Conservation (phyloP, 2,888 invertebrate species). For the Apotomis turbidana region DNA sequence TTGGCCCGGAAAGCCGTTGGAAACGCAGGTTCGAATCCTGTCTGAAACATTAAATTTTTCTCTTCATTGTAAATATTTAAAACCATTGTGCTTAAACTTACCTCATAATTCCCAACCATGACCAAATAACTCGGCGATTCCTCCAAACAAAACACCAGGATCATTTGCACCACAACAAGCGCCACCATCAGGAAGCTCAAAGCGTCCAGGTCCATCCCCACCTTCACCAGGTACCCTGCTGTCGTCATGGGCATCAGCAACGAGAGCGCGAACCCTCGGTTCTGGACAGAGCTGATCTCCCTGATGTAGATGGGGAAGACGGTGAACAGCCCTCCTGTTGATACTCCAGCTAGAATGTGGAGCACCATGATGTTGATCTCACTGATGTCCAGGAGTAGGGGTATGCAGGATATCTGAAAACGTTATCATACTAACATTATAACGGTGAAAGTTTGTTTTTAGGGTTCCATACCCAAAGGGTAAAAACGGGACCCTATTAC, state of each 20-base stretch:
- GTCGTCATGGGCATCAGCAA: constrained; percentile 62
- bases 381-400: constrained; percentile 58
- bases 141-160: constrained; percentile 58
- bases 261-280: constrained; percentile 56
- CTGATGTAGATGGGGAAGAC: constrained; percentile 65
- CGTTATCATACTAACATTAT: too few species aligned
- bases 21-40: too few species aligned
- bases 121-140: constrained; percentile 70
- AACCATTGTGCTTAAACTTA: constrained; percentile 45
- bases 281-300: constrained; percentile 57
- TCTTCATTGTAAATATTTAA: too few species aligned
- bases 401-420: constrained; percentile 66
- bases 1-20: too few species aligned
- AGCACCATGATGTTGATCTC: constrained; percentile 55
- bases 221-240: constrained; percentile 61
- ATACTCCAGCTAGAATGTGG: constrained; percentile 62
- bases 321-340: constrained; percentile 65
- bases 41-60: too few species aligned
- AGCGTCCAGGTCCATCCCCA: constrained; percentile 56
- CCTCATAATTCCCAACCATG: constrained; percentile 63
- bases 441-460: too few species aligned
- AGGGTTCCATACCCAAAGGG: too few species aligned
- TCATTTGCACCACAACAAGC: constrained; percentile 60
- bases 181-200: constrained; percentile 63
- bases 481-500: too few species aligned